Conservation (phyloP, 2,113 vertebrate genomes). For the Leuciscus idus region DNA sequence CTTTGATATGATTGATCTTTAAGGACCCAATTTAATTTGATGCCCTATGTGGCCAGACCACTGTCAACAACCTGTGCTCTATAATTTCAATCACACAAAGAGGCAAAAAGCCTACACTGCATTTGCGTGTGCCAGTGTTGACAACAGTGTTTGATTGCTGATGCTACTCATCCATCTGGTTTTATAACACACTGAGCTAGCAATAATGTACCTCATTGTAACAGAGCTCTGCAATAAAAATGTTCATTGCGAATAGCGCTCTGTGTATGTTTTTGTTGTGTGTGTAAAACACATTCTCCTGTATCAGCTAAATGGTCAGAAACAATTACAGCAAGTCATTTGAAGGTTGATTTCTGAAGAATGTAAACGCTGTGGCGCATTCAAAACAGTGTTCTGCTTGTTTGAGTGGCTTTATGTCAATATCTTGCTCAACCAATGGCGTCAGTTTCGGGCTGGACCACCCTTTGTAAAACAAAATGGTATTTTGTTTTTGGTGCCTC, state of each 20-base stretch:
- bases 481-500: no score
- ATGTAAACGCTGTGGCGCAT: background rate
- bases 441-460: background rate
- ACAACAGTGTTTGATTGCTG: slow-evolving; percentile 18
- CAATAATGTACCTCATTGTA: background rate
- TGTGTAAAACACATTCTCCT: background rate
- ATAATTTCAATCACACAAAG: slow-evolving; percentile 62
- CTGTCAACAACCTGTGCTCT: slow-evolving; percentile 59
- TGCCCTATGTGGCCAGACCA: slow-evolving; percentile 59
- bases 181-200: slow-evolving; percentile 5
- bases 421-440: background rate
- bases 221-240: background rate
- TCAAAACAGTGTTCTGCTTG: background rate
- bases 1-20: slow-evolving; percentile 62
- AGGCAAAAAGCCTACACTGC: slow-evolving; percentile 40
- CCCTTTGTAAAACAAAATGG: background rate
- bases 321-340: background rate
- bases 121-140: slow-evolving; percentile 7
- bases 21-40: slow-evolving; percentile 67
- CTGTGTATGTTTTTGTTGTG: background rate
- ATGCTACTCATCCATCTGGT: slow-evolving; percentile 38
- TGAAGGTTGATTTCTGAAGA: background rate
- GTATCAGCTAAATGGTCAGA: background rate
- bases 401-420: background rate
- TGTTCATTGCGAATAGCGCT: background rate